Base-by-base conservation (phyloP, 2,113 vertebrate species). In the Menidia beryllina region DNA sequence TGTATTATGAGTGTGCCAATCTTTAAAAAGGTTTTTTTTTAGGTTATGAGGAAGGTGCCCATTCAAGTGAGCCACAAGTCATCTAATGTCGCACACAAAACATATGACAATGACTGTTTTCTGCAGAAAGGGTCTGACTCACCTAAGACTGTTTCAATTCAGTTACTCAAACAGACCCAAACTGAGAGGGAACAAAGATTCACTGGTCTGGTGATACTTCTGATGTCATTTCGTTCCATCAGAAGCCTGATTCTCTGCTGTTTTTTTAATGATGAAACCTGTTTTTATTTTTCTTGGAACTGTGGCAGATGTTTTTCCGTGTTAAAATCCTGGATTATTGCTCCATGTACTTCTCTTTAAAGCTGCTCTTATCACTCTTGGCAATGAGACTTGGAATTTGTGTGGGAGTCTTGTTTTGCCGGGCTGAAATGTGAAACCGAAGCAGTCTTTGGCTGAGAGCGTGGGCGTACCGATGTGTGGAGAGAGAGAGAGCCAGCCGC, bases 381-480 rank as follows among this genome's bases (percentile, higher is more conserved):
- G 8, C 54, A 68, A 25, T 21, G 23, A 57, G n/a, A n/a, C n/a
- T 68, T 75, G 75, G 85, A 85, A 81, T 61, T 49, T 56, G 69
- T 57, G 72, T 75, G 14, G 48, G 78, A 62, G 77, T 25, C 3
- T 48, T 17, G 11, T 12, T 57, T n/a, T 24, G 1, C 19, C 12
- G 63, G 20, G 30, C 54, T 23, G 21, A 39, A 45, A 54, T n/a
- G 9, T 58, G 82, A 80, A 76, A 87, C 74, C 23, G 0, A 21
- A 27, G 39, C n/a, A 38, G 17, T 0, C 38, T 54, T 75, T 63
- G 24, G 30, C 62, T 76, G 45, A 72, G 41, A 78, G 83, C 39
- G 80, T 82, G 79, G 85, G 89, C 66, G 85, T 64, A 56, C 7
- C 47, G 73, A 84, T 77, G 80, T 84, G 85, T 86, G 78, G n/a